Evolutionary conservation across 2,888 invertebrate genomes (phyloP), one percentile per base, ranked within the genome.

Genomic region (Adela reaumurella): DNA sequence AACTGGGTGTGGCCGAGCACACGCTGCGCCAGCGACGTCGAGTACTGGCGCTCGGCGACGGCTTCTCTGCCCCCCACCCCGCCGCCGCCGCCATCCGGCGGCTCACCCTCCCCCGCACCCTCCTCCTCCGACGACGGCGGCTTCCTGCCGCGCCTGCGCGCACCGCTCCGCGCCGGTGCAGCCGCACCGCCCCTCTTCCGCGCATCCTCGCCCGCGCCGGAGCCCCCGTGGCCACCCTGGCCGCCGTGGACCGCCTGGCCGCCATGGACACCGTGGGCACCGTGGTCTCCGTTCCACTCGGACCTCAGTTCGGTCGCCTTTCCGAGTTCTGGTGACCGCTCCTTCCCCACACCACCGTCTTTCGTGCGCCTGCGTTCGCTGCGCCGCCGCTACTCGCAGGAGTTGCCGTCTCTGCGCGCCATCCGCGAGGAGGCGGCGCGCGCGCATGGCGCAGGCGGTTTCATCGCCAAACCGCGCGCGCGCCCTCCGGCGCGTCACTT

Each of bases 271-370:
- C 73, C 83, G 49, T 81, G 84, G 64, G 82, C 87, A 3, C 88
- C 89, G 50, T 88, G 88, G 82, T 85, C 88, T 17, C 85, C 88
- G 49, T 81, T 87, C 53, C 90, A 92, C 74, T 91, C 90, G 64
- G 93, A 94, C 71, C 83, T 94, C 59, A 93, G 93, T 72, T 92
- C 92, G 43, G 93, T 94, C 52, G 84, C 88, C 46, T 87, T 87
- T 61, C 87, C 90, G 44, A 89, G 90, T 59, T 90, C 90, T 17
- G 89, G 84, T 8, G 92, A 89, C 60, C 84, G 89, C 47, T 91
- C 92, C 1, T 86, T 88, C 63, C 90, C 90, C 35, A 87, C 88
- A 17, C 87, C 87, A 43, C 88, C 89, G 8, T 87, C 87, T 54
- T 85, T 85, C 54, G 81, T 84, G 53, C 84, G 86, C 53, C 66